phyloP scores from a whole-genome alignment of 2,888 invertebrate species.

The Encarsia formosa region DNA sequence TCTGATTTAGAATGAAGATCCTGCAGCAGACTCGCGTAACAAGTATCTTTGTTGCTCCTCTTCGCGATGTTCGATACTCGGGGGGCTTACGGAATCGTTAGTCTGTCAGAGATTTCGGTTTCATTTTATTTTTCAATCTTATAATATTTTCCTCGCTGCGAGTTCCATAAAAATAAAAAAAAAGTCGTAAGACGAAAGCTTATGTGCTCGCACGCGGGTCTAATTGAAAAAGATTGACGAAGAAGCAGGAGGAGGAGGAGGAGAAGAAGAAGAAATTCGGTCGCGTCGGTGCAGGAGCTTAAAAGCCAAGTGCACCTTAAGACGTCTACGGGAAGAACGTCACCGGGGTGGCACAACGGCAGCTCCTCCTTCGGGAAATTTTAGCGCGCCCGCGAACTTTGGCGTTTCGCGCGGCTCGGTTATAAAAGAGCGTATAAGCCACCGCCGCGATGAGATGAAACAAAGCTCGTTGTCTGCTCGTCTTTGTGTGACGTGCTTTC shows the following conservation, averaged over 20 bases:
- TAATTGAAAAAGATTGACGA: conserved; percentile 6
- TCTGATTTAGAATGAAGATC: no score
- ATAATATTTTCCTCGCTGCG: no score
- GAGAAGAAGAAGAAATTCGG: not conserved
- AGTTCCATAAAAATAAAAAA: no score
- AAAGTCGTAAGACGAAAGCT: no score
- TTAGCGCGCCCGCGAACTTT: conserved; percentile 16
- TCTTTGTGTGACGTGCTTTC: no score
- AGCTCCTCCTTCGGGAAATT: conserved; percentile 12
- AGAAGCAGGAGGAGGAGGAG: not conserved
- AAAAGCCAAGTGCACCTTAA: conserved; percentile 8
- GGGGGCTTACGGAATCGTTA: no score
- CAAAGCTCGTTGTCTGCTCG: conserved; percentile 20
- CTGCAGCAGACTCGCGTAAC: no score
- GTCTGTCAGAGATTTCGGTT: no score
- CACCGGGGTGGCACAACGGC: not conserved
- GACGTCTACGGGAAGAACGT: not conserved
- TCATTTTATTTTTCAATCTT: no score
- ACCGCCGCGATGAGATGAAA: conserved; percentile 9
- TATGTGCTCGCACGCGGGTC: no score
- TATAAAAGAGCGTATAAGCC: not conserved
- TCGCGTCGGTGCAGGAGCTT: not conserved
- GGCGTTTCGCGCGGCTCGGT: not conserved
- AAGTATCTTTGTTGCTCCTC: no score
- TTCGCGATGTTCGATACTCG: no score